A percentile compares a stretch with the other conserved stretches of the same genome.
Conservation (phyloP, 2,113 vertebrate species). For the Erythrocebus patas region DNA sequence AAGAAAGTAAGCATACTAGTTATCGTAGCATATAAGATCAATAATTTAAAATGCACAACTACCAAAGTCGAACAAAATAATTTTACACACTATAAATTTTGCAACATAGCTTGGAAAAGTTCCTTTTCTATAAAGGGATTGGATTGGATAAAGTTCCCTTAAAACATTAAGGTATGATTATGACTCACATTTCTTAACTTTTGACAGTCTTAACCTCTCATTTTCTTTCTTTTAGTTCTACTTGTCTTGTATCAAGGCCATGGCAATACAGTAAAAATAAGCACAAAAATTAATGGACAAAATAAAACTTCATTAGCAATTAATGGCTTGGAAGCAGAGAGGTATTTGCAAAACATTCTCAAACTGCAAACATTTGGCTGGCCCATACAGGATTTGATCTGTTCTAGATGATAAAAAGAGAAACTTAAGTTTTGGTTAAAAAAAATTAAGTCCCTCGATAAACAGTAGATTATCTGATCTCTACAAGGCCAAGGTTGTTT, state of each 20-base stretch:
- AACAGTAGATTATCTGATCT: background rate
- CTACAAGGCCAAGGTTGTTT: background rate
- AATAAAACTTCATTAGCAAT: background rate
- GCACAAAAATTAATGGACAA: background rate
- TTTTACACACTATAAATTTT: constrained; percentile 30
- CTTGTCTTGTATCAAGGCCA: background rate
- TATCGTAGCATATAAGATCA: constrained; percentile 11
- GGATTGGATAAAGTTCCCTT: background rate
- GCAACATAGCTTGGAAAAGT: constrained; percentile 1
- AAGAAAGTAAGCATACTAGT: constrained; percentile 42
- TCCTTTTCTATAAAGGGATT: background rate
- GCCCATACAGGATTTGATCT: background rate
- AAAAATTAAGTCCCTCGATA: background rate
- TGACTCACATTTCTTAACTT: background rate
- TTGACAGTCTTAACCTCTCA: background rate
- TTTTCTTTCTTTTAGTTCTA: background rate
- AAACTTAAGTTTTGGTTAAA: background rate
- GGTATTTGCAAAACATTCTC: constrained; percentile 9
- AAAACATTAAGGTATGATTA: background rate
- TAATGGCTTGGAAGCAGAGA: background rate
- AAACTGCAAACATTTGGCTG: constrained; percentile 15
- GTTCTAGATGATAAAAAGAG: background rate
- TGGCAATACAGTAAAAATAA: background rate
- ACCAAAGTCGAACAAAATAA: constrained; percentile 10
- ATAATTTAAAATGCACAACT: constrained; percentile 49